A percentile compares a stretch with the other conserved stretches of the same genome.
Conservation (phyloP, 2,797 vertebrate genomes). For the Argentina silus region DNA sequence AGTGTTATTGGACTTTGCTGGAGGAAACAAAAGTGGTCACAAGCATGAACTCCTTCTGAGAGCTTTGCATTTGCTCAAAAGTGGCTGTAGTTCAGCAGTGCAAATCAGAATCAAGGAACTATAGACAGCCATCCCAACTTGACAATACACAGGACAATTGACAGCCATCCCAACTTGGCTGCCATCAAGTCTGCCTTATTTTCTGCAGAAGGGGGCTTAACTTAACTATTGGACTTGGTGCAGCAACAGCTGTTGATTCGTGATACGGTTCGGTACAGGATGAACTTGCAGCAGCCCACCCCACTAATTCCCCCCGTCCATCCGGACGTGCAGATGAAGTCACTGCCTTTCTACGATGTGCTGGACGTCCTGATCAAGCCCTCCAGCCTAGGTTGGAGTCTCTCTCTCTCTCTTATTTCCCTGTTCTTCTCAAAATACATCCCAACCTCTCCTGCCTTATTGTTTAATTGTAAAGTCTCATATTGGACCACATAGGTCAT, state of each 20-base stretch:
- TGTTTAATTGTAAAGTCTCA: too few relatives aligned
- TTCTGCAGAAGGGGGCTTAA: conserved; percentile 70
- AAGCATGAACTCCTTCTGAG: conserved; percentile 89
- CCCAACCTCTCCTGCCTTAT: too few relatives aligned
- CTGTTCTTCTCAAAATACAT: too few relatives aligned
- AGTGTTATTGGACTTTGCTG: conserved; percentile 87
- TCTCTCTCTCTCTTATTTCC: not conserved
- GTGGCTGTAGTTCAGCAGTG: conserved; percentile 84
- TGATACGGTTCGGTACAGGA: conserved; percentile 55
- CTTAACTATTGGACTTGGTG: conserved; percentile 72
- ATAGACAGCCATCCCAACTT: conserved; percentile 60
- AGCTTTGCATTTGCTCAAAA: conserved; percentile 85
- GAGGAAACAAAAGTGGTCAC: conserved; percentile 86
- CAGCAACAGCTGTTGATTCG: conserved; percentile 66
- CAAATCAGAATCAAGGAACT: conserved; percentile 87
- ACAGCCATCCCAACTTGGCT: conserved; percentile 75
- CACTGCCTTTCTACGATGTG: conserved; percentile 94
- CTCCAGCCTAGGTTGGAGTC: conserved; percentile 90
- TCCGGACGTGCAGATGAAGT: conserved; percentile 95
- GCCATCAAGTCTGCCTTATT: conserved; percentile 74
- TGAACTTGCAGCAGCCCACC: conserved; percentile 91
- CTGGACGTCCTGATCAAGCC: conserved; percentile 96
- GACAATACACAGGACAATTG: not conserved
- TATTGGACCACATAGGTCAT: too few relatives aligned
- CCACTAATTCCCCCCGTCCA: conserved; percentile 92